Evolutionary conservation across 2,888 invertebrate genomes (phyloP).

Genomic region (Ptilodon capucinus): DNA sequence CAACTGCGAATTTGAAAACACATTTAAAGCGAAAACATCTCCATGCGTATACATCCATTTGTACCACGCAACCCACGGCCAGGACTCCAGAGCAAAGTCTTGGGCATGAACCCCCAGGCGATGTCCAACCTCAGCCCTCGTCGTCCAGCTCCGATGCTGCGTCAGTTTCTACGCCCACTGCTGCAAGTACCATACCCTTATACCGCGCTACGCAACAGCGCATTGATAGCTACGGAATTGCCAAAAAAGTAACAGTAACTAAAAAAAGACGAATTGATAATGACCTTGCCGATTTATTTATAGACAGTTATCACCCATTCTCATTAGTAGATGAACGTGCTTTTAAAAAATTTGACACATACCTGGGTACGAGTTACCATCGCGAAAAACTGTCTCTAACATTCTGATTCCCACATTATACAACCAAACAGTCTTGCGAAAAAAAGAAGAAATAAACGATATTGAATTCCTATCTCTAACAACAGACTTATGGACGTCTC

Average conservation of each 20-base stretch:
- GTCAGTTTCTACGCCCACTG: no score
- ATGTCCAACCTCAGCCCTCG: no score
- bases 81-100: no score
- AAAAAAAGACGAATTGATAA: no score
- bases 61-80: no score
- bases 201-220: no score
- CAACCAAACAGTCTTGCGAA: not conserved
- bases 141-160: no score
- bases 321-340: conserved; percentile 17
- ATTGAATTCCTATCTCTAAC: not conserved
- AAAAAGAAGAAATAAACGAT: not conserved
- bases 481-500: not conserved
- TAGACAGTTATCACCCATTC: conserved; percentile 21
- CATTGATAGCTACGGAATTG: no score
- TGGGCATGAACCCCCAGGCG: no score
- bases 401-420: not conserved
- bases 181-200: no score
- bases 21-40: not conserved
- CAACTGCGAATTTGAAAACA: conserved; percentile 4
- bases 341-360: conserved; percentile 20
- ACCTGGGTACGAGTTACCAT: conserved; percentile 22
- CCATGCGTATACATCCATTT: no score
- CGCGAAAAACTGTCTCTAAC: conserved; percentile 16
- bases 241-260: no score
- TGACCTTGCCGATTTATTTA: conserved; percentile 16